phyloP scores from a whole-genome alignment of 2,797 vertebrate genomes.

The Podargus strigoides region DNA sequence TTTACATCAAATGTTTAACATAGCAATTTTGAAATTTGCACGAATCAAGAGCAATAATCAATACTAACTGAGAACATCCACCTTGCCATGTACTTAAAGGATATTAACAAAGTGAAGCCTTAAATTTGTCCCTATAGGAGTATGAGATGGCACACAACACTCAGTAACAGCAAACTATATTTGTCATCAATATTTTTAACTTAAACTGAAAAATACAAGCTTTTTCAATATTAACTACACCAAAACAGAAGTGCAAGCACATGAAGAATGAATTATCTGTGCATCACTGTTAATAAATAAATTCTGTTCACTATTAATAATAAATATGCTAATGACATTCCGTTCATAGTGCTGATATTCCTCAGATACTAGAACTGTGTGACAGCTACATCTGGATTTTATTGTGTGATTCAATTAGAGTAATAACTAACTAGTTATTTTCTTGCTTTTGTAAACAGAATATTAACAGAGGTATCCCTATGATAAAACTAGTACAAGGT shows the following conservation, averaged over 20 bases:
- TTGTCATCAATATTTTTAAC: constrained; percentile 21
- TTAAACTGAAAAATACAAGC: constrained; percentile 1
- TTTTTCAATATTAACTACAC: constrained; percentile 14
- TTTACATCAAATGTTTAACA: background rate
- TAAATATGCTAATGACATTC: constrained; percentile 36
- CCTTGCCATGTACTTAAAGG: background rate
- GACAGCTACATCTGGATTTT: constrained; percentile 26
- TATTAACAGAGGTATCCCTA: background rate
- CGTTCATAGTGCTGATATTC: constrained; percentile 7
- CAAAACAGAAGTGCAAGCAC: background rate
- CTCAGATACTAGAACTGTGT: background rate
- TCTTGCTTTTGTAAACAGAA: background rate
- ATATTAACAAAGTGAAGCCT: background rate
- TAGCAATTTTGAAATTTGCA: background rate
- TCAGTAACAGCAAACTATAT: background rate
- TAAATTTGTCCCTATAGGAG: constrained; percentile 31
- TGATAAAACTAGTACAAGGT: constrained; percentile 30
- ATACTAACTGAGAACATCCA: background rate
- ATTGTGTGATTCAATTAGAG: constrained; percentile 22
- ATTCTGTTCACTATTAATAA: background rate
- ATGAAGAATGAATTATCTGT: background rate
- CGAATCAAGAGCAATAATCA: background rate
- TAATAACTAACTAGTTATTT: constrained; percentile 36
- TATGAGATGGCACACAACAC: background rate
- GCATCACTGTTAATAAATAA: constrained; percentile 27